These are phyloP conservation scores for Macheiramphus alcinus DNA, from an alignment of 2,113 vertebrate genomes.

Conservation along the genomic window DNA sequence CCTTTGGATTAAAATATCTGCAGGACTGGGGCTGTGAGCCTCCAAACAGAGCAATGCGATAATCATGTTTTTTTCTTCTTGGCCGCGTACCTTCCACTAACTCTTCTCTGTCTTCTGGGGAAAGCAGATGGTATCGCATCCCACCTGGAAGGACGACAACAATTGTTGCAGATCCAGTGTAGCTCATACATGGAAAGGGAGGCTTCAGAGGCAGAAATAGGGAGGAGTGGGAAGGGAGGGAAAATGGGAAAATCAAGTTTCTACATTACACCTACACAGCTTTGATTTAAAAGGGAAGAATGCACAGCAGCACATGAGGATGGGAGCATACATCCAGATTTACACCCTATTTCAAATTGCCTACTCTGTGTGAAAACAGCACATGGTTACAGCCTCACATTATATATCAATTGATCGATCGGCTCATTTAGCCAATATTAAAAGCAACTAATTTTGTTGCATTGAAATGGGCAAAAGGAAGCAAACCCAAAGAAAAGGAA, in stretches of 20 bases:
- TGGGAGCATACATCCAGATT: neutral
- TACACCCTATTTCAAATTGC: neutral
- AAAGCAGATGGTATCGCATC: conserved; percentile 86
- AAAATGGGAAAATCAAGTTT: neutral
- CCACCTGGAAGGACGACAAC: conserved; percentile 72
- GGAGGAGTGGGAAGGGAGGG: neutral
- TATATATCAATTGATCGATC: neutral
- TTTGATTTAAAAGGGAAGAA: neutral
- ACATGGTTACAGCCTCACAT: neutral
- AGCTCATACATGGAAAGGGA: neutral
- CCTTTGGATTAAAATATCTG: conserved; percentile 98
- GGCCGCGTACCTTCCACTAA: conserved; percentile 91
- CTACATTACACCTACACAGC: neutral
- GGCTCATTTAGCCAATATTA: neutral
- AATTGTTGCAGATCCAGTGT: neutral
- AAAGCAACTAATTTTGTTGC: neutral
- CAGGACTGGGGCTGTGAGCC: conserved; percentile 97
- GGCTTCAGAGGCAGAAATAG: neutral
- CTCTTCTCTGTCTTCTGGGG: conserved; percentile 92
- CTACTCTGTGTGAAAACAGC: neutral
- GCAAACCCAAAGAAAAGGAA: neutral
- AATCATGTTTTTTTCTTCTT: conserved; percentile 92
- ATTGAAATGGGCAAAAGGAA: neutral
- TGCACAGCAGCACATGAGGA: neutral
- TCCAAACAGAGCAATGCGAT: conserved; percentile 93